Evolutionary conservation across 2,888 invertebrate species (phyloP).

Genomic region (Smittia aterrima): DNA sequence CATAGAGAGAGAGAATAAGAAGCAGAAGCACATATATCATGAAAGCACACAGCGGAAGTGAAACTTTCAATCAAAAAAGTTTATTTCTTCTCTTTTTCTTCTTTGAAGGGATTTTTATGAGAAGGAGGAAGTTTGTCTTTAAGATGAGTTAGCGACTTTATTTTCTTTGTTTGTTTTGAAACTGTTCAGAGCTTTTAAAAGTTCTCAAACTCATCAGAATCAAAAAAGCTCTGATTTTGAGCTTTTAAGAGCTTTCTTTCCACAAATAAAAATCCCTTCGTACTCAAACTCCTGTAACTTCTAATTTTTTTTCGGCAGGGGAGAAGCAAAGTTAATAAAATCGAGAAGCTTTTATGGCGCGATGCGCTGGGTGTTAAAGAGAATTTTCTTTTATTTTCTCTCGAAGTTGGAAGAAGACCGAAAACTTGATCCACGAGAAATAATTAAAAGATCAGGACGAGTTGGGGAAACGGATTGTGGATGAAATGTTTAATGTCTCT

Average conservation of each 20-base stretch:
- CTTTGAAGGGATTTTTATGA: too few relatives aligned
- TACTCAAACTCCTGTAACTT: too few relatives aligned
- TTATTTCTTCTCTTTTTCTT: background rate
- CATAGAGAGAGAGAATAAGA: background rate
- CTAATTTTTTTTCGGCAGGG: conserved; percentile 3
- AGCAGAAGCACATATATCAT: background rate
- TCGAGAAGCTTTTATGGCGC: conserved; percentile 5
- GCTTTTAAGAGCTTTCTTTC: too few relatives aligned
- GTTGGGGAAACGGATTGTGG: background rate
- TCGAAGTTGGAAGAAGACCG: background rate
- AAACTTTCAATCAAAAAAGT: conserved; percentile 18
- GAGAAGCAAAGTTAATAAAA: conserved; percentile 12
- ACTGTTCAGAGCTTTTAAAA: too few relatives aligned
- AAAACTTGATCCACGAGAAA: conserved; percentile 24
- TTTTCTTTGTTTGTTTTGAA: background rate
- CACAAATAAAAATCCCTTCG: too few relatives aligned
- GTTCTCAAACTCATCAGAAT: too few relatives aligned
- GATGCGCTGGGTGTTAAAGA: conserved; percentile 17
- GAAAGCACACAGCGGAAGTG: background rate
- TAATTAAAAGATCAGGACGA: conserved; percentile 25
- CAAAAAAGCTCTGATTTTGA: too few relatives aligned
- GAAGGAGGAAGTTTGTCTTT: too few relatives aligned
- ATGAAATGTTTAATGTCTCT: background rate
- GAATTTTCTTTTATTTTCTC: background rate
- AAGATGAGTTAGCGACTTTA: too few relatives aligned